phyloP scores from a whole-genome alignment of 2,888 invertebrate genomes.

The Morpho deidamia region DNA sequence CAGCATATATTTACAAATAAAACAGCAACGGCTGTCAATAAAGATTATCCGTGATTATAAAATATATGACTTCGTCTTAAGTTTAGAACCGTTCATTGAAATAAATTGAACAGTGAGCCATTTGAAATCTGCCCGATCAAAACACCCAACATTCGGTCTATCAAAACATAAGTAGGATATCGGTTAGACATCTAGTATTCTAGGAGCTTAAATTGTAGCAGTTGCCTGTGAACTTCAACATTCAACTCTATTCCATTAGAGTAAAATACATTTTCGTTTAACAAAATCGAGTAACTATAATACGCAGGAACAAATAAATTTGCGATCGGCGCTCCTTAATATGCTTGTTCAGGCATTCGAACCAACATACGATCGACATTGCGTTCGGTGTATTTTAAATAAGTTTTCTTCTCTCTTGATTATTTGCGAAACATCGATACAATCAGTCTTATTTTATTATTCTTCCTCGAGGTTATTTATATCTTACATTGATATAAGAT shows the following conservation, averaged over 20 bases:
- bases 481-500: no score
- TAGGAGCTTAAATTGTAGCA: conserved; percentile 22
- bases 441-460: background rate
- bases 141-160: conserved; percentile 55
- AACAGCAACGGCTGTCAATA: conserved; percentile 29
- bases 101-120: conserved; percentile 47
- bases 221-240: conserved; percentile 26
- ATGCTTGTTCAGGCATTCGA: conserved; percentile 49
- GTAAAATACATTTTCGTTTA: conserved; percentile 28
- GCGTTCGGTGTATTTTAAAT: conserved; percentile 5
- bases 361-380: conserved; percentile 34
- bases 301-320: conserved; percentile 42
- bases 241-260: conserved; percentile 33
- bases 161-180: conserved; percentile 62
- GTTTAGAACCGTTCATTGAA: conserved; percentile 45
- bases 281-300: conserved; percentile 32
- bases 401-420: conserved; percentile 7
- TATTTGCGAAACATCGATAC: background rate
- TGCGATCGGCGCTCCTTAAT: conserved; percentile 50
- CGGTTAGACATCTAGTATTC: conserved; percentile 44
- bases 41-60: conserved; percentile 42
- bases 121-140: conserved; percentile 54
- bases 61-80: conserved; percentile 36
- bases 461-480: no score
- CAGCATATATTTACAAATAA: conserved; percentile 11